These are phyloP conservation scores for Dryococelus australis DNA, from an alignment of 2,888 invertebrate genomes.

Conservation along the genomic window DNA sequence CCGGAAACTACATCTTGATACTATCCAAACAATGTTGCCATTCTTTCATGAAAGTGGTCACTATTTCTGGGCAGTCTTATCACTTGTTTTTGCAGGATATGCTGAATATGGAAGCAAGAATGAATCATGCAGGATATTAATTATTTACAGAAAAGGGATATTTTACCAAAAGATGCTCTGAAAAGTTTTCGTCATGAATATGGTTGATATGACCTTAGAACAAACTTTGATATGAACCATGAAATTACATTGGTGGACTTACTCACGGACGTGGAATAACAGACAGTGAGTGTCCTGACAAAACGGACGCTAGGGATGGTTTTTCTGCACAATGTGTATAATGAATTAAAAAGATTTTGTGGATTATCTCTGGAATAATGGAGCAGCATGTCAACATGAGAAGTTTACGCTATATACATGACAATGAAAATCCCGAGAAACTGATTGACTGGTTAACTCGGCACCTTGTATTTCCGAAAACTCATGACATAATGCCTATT, in stretches of 20 bases:
- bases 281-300: conserved; percentile 20
- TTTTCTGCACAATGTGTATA: neutral
- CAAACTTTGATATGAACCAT: conserved; percentile 23
- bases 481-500: too few species aligned
- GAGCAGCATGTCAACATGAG: too few species aligned
- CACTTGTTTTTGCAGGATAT: conserved; percentile 46
- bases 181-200: conserved; percentile 28
- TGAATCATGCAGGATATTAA: conserved; percentile 26
- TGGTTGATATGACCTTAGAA: conserved; percentile 36
- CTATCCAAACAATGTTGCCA: conserved; percentile 39
- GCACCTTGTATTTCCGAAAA: too few species aligned
- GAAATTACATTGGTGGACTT: conserved; percentile 28
- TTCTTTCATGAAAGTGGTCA: conserved; percentile 46
- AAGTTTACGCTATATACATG: too few species aligned
- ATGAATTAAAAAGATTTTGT: too few species aligned
- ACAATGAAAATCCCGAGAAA: too few species aligned
- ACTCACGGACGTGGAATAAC: too few species aligned
- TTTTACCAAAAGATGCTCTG: conserved; percentile 30
- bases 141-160: conserved; percentile 21
- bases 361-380: too few species aligned
- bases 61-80: conserved; percentile 43
- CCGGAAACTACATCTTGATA: too few species aligned
- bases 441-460: too few species aligned
- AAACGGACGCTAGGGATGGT: neutral
- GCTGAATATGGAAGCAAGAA: conserved; percentile 37